Evolutionary conservation across 2,888 invertebrate species (phyloP), one percentile per base, ranked within the genome.

Genomic region (Apoda limacodes): DNA sequence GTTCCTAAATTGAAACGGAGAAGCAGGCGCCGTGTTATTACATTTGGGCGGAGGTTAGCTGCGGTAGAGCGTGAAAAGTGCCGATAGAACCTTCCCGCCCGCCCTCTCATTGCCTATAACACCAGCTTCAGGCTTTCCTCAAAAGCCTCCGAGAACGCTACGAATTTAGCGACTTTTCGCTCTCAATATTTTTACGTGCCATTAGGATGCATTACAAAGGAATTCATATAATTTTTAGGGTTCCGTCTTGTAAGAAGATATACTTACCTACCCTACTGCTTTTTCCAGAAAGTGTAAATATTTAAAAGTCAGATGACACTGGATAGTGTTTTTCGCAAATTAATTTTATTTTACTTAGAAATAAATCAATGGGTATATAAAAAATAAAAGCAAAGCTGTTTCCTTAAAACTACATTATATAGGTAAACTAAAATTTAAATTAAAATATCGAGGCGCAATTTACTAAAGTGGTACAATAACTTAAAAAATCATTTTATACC

Each of bases 1-100:
- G 81, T 70, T 68, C 60, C 67, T 66, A 82, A 82, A 82, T 82
- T 81, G 82, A 82, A 81, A 78, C 74, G 74, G 80, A 74, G 75
- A 71, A 63, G n/a, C 74, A 63, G 70, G 63, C 69, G 67, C 64
- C 67, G 58, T 64, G 72, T 72, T 80, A 80, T 81, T 80, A 72
- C 75, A 60, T 70, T 68, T 68, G 75, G 72, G 78, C 67, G 72
- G 68, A 75, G 74, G 76, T 78, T 76, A 74, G 69, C 64, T 55
- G 54, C 71, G 70, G 66, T 60, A 74, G 71, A 75, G 74, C 76
- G 78, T 80, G 80, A 72, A 72, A 78, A 78, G 66, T 75, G 76
- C 59, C 72, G 60, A 70, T 80, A 76, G 67, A 74, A 58, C 66
- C 67, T 67, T 58, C 71, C 74, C 72, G 60, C 64, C 63, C 71